Conservation (phyloP, 2,113 vertebrate species). For the Fregata magnificens region DNA sequence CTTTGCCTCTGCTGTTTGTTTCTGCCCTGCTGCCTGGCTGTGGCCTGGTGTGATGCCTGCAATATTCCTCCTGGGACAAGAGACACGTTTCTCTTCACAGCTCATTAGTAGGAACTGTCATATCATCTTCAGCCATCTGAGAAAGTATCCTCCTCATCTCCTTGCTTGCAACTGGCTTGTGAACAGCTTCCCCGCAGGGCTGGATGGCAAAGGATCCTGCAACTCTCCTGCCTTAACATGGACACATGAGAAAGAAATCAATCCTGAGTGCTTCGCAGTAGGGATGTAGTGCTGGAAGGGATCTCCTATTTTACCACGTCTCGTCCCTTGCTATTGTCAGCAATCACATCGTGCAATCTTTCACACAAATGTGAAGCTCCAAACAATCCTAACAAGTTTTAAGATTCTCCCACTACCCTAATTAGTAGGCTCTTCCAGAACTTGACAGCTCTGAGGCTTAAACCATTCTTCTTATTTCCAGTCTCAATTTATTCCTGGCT, state of each 20-base stretch:
- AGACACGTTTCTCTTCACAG: constrained; percentile 13
- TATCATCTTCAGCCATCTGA: constrained; percentile 40
- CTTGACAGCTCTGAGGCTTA: constrained; percentile 49
- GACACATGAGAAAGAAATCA: constrained; percentile 35
- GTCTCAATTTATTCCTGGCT: constrained; percentile 59
- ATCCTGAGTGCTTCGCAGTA: not conserved
- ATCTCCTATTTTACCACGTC: constrained; percentile 19
- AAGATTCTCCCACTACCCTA: constrained; percentile 33
- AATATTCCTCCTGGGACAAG: not conserved
- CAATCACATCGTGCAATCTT: constrained; percentile 42
- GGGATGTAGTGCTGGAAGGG: constrained; percentile 3
- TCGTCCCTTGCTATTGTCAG: constrained; percentile 27
- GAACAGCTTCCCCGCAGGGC: not conserved
- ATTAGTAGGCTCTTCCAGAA: constrained; percentile 36
- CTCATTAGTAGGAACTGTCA: not conserved
- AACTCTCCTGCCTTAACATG: constrained; percentile 15
- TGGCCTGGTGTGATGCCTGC: not conserved
- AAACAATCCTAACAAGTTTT: constrained; percentile 56
- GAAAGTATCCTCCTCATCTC: not conserved
- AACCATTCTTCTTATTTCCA: constrained; percentile 65
- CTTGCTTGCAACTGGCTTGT: not conserved
- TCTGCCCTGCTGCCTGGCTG: not conserved
- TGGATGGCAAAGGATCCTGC: not conserved
- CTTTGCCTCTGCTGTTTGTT: not conserved
- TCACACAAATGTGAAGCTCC: not conserved